Percentiles rank a stretch among this genome's conserved stretches.
phyloP scores from a whole-genome alignment of 2,113 vertebrate species.

The Cryptotis parvus region DNA sequence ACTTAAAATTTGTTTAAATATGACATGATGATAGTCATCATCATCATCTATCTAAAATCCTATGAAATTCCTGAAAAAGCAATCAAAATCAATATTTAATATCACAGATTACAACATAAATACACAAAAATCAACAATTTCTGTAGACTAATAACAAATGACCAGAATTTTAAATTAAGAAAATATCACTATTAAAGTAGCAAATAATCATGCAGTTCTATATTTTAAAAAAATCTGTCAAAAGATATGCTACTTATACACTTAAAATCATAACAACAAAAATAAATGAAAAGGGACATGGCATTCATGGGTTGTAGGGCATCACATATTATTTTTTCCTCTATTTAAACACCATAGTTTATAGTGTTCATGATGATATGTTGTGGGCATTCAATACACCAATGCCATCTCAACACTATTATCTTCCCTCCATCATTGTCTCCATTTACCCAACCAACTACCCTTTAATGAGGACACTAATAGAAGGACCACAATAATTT shows the following conservation, averaged over 20 bases:
- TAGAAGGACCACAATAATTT: too few species aligned
- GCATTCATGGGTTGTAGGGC: not conserved
- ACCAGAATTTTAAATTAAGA: slow-evolving; percentile 35
- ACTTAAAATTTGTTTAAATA: not conserved
- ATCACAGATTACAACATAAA: not conserved
- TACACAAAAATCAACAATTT: not conserved
- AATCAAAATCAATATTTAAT: not conserved
- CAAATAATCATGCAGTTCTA: not conserved
- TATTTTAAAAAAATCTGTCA: not conserved
- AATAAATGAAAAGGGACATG: slow-evolving; percentile 11
- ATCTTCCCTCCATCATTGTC: too few species aligned
- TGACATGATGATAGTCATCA: not conserved
- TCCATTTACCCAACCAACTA: too few species aligned
- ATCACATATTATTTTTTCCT: not conserved
- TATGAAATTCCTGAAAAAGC: slow-evolving; percentile 15
- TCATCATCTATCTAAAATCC: slow-evolving; percentile 9
- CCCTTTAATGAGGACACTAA: too few species aligned
- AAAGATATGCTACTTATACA: too few species aligned
- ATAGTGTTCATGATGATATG: too few species aligned
- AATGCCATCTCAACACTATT: too few species aligned
- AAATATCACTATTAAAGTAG: not conserved
- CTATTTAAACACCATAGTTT: too few species aligned
- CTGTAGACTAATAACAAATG: not conserved
- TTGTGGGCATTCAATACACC: too few species aligned
- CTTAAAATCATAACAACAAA: not conserved